Percentiles rank a stretch among this genome's conserved stretches.
Conservation (phyloP, 2,888 invertebrate species). For the Yponomeuta plumbellus region DNA sequence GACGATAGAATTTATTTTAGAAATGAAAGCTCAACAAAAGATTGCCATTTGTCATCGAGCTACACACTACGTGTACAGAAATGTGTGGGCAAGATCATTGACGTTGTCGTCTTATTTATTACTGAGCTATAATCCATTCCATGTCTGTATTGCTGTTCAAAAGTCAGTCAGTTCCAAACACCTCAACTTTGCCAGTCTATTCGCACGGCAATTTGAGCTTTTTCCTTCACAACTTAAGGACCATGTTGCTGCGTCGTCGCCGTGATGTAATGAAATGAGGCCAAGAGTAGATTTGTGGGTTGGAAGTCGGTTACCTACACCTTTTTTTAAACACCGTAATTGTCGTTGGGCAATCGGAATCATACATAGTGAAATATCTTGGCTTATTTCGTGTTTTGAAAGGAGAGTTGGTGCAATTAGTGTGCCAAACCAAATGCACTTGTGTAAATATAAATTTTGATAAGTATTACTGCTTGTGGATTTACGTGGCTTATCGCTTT, state of each 20-base stretch:
- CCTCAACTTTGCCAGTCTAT: not conserved
- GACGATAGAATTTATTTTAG: no score
- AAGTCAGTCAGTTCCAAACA: no score
- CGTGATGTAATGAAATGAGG: not conserved
- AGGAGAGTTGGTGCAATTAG: not conserved
- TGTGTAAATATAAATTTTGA: not conserved
- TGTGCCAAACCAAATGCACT: not conserved
- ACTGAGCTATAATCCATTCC: no score
- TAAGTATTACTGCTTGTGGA: not conserved
- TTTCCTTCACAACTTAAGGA: not conserved
- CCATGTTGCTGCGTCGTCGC: not conserved
- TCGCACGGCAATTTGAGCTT: not conserved
- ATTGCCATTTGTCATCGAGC: no score
- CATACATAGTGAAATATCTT: not conserved
- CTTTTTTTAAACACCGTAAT: not conserved
- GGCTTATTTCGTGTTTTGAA: not conserved
- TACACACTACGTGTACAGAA: no score
- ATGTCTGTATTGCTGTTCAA: no score
- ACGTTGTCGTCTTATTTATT: no score
- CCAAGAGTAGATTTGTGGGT: constrained; percentile 6
- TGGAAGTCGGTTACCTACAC: not conserved
- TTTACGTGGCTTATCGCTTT: not conserved
- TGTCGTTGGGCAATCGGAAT: not conserved
- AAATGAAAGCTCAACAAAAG: no score
- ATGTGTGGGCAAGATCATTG: no score